Base-by-base conservation (phyloP, 2,888 invertebrate species). In the Dorcus parallelipipedus region DNA sequence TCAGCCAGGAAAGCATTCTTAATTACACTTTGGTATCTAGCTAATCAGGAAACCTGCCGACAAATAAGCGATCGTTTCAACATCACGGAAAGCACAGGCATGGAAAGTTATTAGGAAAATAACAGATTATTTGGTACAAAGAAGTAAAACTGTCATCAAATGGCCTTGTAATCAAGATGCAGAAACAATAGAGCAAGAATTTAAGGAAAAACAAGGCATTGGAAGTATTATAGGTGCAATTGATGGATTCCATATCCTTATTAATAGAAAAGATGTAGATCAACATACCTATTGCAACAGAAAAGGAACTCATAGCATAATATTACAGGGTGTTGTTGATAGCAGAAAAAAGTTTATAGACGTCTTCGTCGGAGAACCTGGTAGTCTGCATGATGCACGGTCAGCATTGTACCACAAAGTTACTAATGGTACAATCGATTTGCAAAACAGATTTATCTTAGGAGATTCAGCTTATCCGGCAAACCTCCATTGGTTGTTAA, bases 381-480 rank as follows among this genome's bases (percentile, higher is more conserved):
- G 64, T 8, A 61, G 67, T 1, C 60, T 69, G 8, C 64, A 71
- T 47, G 68, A 71, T 49, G 63, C 61, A 10, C 64, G 60, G 52
- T 70, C 69, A 0, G 38, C 39, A 1, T 56, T n/a, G n/a, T 63
- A 59, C 56, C 20, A 8, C 7, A 48, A 38, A 33, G 38, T 20
- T 20, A 20, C 17, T 54, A 47, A 14, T 39, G 8, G 9, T 10
- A 8, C 2, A 43, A 23, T 43, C 3, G 42, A 20, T 20, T 20
- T 20, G 20, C 20, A 20, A 20, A 20, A 20, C 20, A 20, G 0
- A 33, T 38, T 43, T 57, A 39, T 70, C n/a, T 17, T 70, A 10
- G 67, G 70, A 38, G 68, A 70, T 59, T 61, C 63, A 39, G 70
- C 70, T 4, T 73, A 74, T 55, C 63, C 70, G 4, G 20, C 20